phyloP scores from a whole-genome alignment of 2,888 invertebrate species.

The Phaonia tiefii region DNA sequence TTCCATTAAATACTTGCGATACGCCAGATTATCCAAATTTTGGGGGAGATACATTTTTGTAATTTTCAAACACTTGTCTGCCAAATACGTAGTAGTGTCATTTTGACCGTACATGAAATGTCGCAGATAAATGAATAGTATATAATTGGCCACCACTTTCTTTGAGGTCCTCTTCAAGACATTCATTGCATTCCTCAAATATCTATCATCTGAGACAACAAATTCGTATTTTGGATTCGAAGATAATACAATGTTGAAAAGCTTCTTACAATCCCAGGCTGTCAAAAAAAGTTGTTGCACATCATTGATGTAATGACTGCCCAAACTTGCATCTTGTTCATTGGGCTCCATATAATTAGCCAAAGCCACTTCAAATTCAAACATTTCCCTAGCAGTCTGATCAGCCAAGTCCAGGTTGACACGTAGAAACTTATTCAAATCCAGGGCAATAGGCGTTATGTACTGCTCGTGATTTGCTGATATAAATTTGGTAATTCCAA shows the following conservation, averaged over 20 bases:
- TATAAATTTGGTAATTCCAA: constrained; percentile 47
- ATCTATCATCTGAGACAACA: no score
- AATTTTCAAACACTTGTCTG: constrained; percentile 68
- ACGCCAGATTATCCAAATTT: constrained; percentile 76
- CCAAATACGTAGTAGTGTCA: no score
- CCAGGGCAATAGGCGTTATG: neutral
- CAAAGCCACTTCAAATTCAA: constrained; percentile 73
- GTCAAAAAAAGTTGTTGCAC: neutral
- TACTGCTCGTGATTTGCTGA: neutral
- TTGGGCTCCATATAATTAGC: neutral
- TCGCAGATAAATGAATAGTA: no score
- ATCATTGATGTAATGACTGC: neutral
- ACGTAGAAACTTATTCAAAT: constrained; percentile 48
- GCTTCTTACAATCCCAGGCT: neutral
- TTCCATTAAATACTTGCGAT: constrained; percentile 71
- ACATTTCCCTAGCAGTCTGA: constrained; percentile 70
- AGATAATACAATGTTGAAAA: no score
- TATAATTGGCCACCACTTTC: no score
- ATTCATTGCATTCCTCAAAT: no score
- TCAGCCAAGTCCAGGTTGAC: constrained; percentile 65
- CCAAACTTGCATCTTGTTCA: neutral
- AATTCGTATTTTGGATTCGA: no score
- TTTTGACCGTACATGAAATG: constrained; percentile 42
- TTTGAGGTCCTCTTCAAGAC: no score
- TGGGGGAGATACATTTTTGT: constrained; percentile 74